Conservation (phyloP, 2,113 vertebrate genomes). For the Saimiri boliviensis region DNA sequence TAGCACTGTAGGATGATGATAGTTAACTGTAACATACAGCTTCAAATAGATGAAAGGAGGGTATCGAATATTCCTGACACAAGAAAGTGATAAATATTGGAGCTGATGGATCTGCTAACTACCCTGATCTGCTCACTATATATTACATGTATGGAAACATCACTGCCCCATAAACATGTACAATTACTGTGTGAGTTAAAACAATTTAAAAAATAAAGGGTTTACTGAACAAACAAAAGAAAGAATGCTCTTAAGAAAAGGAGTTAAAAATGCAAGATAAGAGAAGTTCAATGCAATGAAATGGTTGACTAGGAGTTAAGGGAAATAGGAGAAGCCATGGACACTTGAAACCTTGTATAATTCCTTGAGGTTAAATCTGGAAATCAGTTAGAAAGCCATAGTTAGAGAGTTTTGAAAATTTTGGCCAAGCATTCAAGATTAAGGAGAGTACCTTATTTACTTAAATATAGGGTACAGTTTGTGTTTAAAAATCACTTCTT, state of each 20-base stretch:
- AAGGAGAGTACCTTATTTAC: not conserved
- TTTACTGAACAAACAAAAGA: no score
- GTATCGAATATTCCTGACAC: no score
- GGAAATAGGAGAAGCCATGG: not conserved
- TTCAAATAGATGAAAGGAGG: no score
- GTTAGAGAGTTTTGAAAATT: constrained; percentile 13
- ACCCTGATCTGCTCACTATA: no score
- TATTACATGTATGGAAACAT: no score
- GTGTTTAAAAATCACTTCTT: not conserved
- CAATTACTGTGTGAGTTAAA: no score
- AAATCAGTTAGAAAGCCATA: constrained; percentile 38
- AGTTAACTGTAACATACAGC: no score
- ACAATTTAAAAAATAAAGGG: no score
- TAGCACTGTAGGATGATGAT: no score
- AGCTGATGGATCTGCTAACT: no score
- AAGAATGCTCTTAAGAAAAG: not conserved
- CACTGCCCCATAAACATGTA: no score
- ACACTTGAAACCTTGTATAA: not conserved
- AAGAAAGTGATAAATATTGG: no score
- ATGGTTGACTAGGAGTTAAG: not conserved
- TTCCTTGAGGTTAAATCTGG: constrained; percentile 1
- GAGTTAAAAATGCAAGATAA: not conserved
- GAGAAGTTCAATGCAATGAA: not conserved
- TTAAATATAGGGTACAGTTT: not conserved
- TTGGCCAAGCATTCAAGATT: not conserved